Evolutionary conservation across 1,140 invertebrate species (phyloP), one percentile per base, ranked within the genome.

Genomic region (Sinonovacula constricta): DNA sequence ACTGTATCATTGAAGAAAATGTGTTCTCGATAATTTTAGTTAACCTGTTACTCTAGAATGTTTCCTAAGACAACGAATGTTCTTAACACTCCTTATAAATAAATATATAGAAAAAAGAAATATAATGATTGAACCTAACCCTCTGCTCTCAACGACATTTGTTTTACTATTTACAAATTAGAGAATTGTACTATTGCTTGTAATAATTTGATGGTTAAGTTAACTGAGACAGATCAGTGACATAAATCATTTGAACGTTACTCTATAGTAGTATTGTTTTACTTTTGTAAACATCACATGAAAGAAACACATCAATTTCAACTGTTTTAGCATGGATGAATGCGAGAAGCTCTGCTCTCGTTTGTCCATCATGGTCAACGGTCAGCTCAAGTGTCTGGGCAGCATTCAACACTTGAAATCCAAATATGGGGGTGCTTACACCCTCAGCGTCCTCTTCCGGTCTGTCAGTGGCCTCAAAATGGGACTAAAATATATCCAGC

Each of bases 371-470:
- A 93, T 93, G 92, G 92, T 92, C 4, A 92, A 92, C 84, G 92
- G 92, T 26, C 79, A 82, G 51, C 90, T 93, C 63, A 88, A 89
- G 65, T 92, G 92, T 80, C 62, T 93, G 22, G 92, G 92, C 18
- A 92, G 89, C 78, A 86, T 90, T 33, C 92, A 92, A 72, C 92
- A 92, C 84, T 84, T 93, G 5, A 93, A 93, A 82, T 88, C 86
- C 67, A 65, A 74, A 87, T 96, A 95, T 86, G 95, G 95, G n/a
- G 92, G 94, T 82, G 95, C 95, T 1, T 95, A 95, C 89, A 94
- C 28, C 80, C 82, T 39, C 81, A 88, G 68, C 22, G 63, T 77
- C 14, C 18, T 45, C 1, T 30, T 74, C 30, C 65, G 39, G 18
- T 60, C 51, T 30, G 28, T 22, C 12, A 49, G 45, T 22, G 1